phyloP scores from a whole-genome alignment of 2,797 vertebrate genomes.

The Arnoldichthys spilopterus region DNA sequence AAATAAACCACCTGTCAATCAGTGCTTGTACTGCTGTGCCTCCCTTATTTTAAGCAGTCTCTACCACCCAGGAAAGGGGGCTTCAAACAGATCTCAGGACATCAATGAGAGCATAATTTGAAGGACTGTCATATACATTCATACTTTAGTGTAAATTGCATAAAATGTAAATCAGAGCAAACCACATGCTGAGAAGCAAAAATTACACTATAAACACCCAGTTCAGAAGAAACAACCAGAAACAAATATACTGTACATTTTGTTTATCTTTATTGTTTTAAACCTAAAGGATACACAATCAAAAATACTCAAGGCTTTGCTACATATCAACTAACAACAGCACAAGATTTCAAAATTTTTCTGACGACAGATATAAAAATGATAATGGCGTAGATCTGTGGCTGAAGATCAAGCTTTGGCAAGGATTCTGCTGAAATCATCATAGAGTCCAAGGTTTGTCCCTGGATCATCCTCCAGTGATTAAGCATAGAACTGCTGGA shows the following conservation, averaged over 20 bases:
- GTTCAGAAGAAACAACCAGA: background rate
- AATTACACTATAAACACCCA: background rate
- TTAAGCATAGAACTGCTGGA: conserved; percentile 59
- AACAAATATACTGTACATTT: conserved; percentile 67
- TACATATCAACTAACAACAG: conserved; percentile 77
- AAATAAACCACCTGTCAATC: conserved; percentile 47
- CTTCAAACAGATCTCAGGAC: background rate
- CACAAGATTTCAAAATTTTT: conserved; percentile 72
- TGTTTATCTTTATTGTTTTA: conserved; percentile 62
- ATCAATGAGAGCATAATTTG: background rate
- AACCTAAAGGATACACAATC: conserved; percentile 76
- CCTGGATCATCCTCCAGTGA: conserved; percentile 38
- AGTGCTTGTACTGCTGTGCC: conserved; percentile 1
- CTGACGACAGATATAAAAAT: conserved; percentile 68
- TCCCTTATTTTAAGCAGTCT: conserved; percentile 8
- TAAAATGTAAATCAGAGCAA: background rate
- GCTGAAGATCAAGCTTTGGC: conserved; percentile 63
- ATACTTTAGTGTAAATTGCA: background rate
- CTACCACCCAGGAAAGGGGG: background rate
- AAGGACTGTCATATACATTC: background rate
- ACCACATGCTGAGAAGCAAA: too few relatives aligned
- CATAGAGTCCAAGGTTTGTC: conserved; percentile 30
- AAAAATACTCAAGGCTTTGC: conserved; percentile 73
- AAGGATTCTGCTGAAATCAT: conserved; percentile 58
- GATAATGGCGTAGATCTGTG: conserved; percentile 60